These are phyloP conservation scores for Ametastegia equiseti DNA, from an alignment of 2,888 invertebrate species.

Conservation along the genomic window DNA sequence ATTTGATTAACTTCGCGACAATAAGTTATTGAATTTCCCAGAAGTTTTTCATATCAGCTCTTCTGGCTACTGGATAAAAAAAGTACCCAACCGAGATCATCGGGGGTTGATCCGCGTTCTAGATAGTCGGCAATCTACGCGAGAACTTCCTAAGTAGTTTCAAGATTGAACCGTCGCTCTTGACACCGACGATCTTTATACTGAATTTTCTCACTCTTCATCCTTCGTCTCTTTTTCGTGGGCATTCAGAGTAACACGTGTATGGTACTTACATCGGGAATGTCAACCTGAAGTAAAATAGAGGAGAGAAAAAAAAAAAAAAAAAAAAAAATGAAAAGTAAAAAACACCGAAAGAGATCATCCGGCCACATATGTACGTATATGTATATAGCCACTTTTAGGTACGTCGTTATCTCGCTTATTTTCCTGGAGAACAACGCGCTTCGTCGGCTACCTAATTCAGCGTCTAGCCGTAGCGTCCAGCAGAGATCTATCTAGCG, in stretches of 20 bases:
- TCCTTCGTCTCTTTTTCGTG: background rate
- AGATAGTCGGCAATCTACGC: slow-evolving; percentile 71
- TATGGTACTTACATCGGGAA: background rate
- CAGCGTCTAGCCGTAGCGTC: slow-evolving; percentile 24
- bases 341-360: background rate
- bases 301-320: too few species aligned
- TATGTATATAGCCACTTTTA: background rate
- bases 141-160: slow-evolving; percentile 72
- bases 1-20: background rate
- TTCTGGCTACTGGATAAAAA: slow-evolving; percentile 50
- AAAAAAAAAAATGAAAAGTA: too few species aligned
- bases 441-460: slow-evolving; percentile 37
- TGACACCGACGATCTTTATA: slow-evolving; percentile 52
- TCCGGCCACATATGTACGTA: background rate
- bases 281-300: too few species aligned
- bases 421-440: slow-evolving; percentile 33
- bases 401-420: slow-evolving; percentile 31
- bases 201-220: background rate
- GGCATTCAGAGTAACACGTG: background rate
- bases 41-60: slow-evolving; percentile 74
- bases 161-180: slow-evolving; percentile 71
- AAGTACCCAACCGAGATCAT: slow-evolving; percentile 44
- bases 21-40: slow-evolving; percentile 75
- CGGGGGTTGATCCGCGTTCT: slow-evolving; percentile 64
- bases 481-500: slow-evolving; percentile 27